Percentiles rank a stretch among this genome's conserved stretches.
Conservation (phyloP, 2,113 vertebrate species). For the Phycodurus eques region DNA sequence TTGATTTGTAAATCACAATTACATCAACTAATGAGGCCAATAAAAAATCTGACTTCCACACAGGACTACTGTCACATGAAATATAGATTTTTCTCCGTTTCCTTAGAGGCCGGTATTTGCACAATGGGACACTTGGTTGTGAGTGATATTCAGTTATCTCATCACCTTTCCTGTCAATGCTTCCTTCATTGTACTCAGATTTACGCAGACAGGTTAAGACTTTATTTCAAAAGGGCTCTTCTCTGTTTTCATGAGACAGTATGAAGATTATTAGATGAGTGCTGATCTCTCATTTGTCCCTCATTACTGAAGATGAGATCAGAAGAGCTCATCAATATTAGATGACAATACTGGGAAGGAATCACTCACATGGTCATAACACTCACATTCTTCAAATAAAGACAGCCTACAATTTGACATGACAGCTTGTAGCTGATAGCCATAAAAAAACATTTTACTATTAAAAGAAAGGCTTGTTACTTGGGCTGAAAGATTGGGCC, state of each 20-base stretch:
- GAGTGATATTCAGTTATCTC: slow-evolving; percentile 7
- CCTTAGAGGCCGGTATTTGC: neutral
- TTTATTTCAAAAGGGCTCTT: slow-evolving; percentile 49
- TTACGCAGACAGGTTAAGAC: slow-evolving; percentile 40
- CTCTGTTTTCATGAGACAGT: slow-evolving; percentile 15
- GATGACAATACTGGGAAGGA: slow-evolving; percentile 69
- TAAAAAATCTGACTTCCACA: neutral
- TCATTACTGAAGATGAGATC: slow-evolving; percentile 71
- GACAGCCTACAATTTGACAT: slow-evolving; percentile 47
- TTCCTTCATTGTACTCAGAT: slow-evolving; percentile 39
- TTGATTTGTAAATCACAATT: too few species aligned
- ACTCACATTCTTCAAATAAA: neutral
- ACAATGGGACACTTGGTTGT: neutral
- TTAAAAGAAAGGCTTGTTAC: too few species aligned
- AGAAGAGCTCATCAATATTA: slow-evolving; percentile 73
- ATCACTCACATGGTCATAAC: slow-evolving; percentile 42
- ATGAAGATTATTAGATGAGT: slow-evolving; percentile 40
- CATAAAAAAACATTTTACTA: too few species aligned
- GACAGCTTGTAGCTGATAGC: neutral
- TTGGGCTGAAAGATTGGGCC: too few species aligned
- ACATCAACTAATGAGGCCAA: too few species aligned
- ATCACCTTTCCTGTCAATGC: slow-evolving; percentile 28
- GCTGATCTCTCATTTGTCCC: slow-evolving; percentile 68
- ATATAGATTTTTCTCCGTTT: too few species aligned
- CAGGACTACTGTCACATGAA: neutral